These are phyloP conservation scores for Lophius piscatorius DNA, from an alignment of 2,113 vertebrate species.

Conservation along the genomic window DNA sequence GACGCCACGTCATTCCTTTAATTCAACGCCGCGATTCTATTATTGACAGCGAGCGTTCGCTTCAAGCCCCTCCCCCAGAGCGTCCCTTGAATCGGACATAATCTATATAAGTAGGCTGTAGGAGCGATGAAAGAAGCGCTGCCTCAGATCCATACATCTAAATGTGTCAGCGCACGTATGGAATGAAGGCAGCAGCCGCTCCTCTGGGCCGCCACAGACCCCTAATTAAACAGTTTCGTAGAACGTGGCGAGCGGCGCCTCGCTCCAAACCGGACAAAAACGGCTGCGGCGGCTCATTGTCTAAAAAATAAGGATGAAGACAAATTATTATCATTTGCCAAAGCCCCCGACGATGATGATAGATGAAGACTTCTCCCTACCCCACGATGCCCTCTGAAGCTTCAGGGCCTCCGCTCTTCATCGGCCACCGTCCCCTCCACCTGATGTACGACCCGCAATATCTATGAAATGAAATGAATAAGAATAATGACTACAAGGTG, in stretches of 20 bases:
- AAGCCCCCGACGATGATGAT: slow-evolving; percentile 99
- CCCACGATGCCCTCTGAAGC: slow-evolving; percentile 92
- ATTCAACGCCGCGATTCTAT: background rate
- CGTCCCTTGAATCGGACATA: background rate
- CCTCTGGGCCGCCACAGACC: no score
- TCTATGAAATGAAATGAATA: no score
- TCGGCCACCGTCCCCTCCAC: slow-evolving; percentile 50
- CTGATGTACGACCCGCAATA: slow-evolving; percentile 20
- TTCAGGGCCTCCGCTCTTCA: slow-evolving; percentile 86
- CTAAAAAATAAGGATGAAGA: slow-evolving; percentile 99
- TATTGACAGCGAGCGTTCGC: background rate
- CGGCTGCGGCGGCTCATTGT: slow-evolving; percentile 99
- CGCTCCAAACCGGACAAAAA: slow-evolving; percentile 97
- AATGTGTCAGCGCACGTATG: slow-evolving; percentile 59
- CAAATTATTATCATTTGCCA: slow-evolving; percentile 99
- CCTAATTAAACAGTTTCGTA: slow-evolving; percentile 83
- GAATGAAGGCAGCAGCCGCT: slow-evolving; percentile 45
- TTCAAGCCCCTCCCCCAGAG: background rate
- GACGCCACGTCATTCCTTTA: slow-evolving; percentile 9
- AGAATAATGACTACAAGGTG: no score
- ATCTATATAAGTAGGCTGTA: slow-evolving; percentile 1
- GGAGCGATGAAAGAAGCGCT: background rate
- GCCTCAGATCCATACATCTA: slow-evolving; percentile 52
- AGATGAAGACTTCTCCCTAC: slow-evolving; percentile 94
- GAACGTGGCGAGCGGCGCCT: slow-evolving; percentile 85